A percentile compares a stretch with the other conserved stretches of the same genome.
Evolutionary conservation across 2,888 invertebrate species (phyloP).

Genomic region (Eupithecia abbreviata): DNA sequence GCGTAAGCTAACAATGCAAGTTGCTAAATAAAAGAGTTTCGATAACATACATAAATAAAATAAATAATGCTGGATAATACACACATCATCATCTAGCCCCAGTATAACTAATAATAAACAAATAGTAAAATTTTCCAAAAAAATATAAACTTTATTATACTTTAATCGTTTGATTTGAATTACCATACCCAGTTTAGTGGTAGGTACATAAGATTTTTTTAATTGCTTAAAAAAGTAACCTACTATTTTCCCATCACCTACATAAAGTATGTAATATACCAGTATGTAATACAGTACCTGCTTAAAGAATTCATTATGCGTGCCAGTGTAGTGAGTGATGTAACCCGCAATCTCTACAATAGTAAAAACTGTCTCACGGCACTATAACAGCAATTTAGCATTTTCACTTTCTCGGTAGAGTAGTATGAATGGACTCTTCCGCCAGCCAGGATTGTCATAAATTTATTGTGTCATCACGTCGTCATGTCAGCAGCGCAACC

Average conservation of each 20-base stretch:
- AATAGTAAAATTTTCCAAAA: too few species aligned
- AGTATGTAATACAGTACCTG: constrained; percentile 33
- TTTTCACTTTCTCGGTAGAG: constrained; percentile 70
- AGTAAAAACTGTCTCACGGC: constrained; percentile 72
- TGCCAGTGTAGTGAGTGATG: constrained; percentile 51
- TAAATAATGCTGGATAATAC: too few species aligned
- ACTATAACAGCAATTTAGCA: constrained; percentile 66
- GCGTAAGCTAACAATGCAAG: too few species aligned
- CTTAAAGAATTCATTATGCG: constrained; percentile 41
- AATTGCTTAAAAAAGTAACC: neutral
- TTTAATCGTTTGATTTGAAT: neutral
- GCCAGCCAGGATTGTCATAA: constrained; percentile 51
- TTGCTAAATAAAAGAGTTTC: too few species aligned
- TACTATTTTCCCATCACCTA: constrained; percentile 17
- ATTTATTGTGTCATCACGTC: constrained; percentile 44
- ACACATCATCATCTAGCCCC: too few species aligned
- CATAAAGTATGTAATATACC: constrained; percentile 22
- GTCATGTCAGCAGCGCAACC: constrained; percentile 22
- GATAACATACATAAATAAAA: too few species aligned
- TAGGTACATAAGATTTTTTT: neutral
- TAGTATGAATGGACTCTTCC: constrained; percentile 59
- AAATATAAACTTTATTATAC: too few species aligned
- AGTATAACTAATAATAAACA: too few species aligned
- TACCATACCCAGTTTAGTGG: neutral
- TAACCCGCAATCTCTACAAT: constrained; percentile 59